A percentile compares a stretch with the other conserved stretches of the same genome.
phyloP scores from a whole-genome alignment of 2,113 vertebrate genomes.

The Sarotherodon lohbergeri region DNA sequence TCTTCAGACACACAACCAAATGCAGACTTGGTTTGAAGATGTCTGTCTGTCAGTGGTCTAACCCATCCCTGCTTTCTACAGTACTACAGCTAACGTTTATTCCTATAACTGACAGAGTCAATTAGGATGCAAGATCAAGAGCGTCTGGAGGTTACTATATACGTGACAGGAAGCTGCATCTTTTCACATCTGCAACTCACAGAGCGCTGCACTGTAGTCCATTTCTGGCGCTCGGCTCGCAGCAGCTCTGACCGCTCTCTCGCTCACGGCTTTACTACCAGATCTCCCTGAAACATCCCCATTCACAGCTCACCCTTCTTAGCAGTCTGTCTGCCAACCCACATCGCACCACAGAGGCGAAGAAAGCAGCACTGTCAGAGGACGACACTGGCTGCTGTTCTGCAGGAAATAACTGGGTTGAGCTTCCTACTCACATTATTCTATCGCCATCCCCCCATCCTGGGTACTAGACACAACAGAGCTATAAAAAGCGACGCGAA shows the following conservation, averaged over 20 bases:
- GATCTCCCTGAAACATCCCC: constrained; percentile 47
- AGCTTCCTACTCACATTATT: constrained; percentile 40
- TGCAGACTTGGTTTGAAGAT: neutral
- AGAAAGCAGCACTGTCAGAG: constrained; percentile 52
- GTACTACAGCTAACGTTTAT: neutral
- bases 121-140: neutral
- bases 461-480: constrained; percentile 43
- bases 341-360: constrained; percentile 33
- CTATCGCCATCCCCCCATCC: constrained; percentile 1
- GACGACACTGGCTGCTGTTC: constrained; percentile 13
- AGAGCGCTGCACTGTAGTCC: constrained; percentile 36
- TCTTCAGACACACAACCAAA: neutral
- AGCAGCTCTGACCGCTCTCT: constrained; percentile 9
- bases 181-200: constrained; percentile 47
- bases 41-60: neutral
- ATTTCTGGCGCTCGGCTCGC: neutral
- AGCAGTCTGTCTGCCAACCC: constrained; percentile 50
- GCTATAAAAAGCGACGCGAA: constrained; percentile 6
- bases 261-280: constrained; percentile 43
- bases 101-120: neutral
- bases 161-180: constrained; percentile 22
- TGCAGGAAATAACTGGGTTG: constrained; percentile 48
- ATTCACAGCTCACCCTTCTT: constrained; percentile 33
- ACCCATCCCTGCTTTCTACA: neutral
- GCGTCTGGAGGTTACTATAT: neutral